These are phyloP conservation scores for Sebastes fasciatus DNA, from an alignment of 2,113 vertebrate genomes.

Conservation along the genomic window DNA sequence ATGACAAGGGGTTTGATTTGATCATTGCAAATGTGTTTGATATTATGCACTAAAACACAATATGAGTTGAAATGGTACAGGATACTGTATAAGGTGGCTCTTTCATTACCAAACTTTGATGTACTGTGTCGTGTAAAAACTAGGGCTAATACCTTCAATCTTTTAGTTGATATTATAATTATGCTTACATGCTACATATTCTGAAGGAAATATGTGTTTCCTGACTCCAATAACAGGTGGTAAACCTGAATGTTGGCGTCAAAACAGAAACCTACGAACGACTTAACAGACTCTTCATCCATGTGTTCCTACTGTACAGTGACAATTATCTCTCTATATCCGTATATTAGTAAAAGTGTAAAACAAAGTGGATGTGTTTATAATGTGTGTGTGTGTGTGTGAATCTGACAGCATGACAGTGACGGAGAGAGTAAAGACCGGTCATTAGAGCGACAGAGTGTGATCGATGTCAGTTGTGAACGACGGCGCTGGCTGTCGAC, in stretches of 20 bases:
- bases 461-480: slow-evolving; percentile 6
- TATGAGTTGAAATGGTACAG: not conserved
- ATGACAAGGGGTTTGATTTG: not conserved
- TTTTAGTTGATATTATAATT: not conserved
- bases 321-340: not conserved
- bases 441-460: slow-evolving; percentile 3
- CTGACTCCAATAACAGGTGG: not conserved
- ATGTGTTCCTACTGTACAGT: not conserved
- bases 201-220: not conserved
- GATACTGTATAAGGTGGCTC: not conserved
- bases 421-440: not conserved
- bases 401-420: not conserved
- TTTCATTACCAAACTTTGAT: not conserved
- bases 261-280: too few species aligned
- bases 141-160: not conserved
- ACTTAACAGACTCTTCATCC: not conserved
- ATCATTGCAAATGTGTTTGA: not conserved
- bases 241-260: not conserved
- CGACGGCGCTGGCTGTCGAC: not conserved
- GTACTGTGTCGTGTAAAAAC: not conserved
- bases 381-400: not conserved
- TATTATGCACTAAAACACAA: not conserved
- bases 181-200: not conserved
- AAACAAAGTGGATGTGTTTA: too few species aligned
- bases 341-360: not conserved